Base-by-base conservation (phyloP, 1,140 invertebrate species). In the Listronotus oregonensis region DNA sequence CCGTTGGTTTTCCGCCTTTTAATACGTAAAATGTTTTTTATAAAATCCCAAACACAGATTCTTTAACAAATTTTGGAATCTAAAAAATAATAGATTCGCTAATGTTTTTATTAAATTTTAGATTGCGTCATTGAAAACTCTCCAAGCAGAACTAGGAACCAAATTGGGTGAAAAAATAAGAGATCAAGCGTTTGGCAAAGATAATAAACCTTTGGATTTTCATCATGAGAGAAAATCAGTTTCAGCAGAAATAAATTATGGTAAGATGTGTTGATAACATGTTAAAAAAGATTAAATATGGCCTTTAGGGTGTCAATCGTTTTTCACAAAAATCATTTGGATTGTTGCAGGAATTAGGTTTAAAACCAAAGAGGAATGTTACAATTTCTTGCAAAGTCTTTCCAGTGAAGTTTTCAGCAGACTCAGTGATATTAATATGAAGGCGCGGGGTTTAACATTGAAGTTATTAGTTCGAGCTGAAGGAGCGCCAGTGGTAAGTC, bases 161-260 rank as follows among this genome's bases (percentile, higher is more conserved):
- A 96, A 96, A 82, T 88, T 85, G 64, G 95, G 94, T 0, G 84
- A 90, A 75, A 87, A 88, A 51, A 76, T 95, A 6, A 85, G 87
- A 73, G 86, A 92, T 60, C 87, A 89, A 75, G 90, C 89, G 69
- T 80, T 87, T n/a, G 95, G 95, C 3, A 81, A 88, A 37, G 95
- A 97, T 82, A 78, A 85, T 64, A 86, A 87, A 64, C 84, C 85
- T 31, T 78, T 97, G 63, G 85, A 84, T 73, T 87, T 86, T 71
- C 81, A 85, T 42, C 83, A 87, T 57, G 80, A 90, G 64, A 85
- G 95, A 73, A 97, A 98, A 83, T 96, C 95, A 6, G 91, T 99
- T 0, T 98, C 95, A 0, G 94, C 94, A 9, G 96, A 98, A 82
- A 90, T 98, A 0, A 99, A 98, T 81, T 99, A 98, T 83, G 96